These are phyloP conservation scores for Urocynchramus pylzowi DNA, from an alignment of 2,113 vertebrate species.

Conservation along the genomic window DNA sequence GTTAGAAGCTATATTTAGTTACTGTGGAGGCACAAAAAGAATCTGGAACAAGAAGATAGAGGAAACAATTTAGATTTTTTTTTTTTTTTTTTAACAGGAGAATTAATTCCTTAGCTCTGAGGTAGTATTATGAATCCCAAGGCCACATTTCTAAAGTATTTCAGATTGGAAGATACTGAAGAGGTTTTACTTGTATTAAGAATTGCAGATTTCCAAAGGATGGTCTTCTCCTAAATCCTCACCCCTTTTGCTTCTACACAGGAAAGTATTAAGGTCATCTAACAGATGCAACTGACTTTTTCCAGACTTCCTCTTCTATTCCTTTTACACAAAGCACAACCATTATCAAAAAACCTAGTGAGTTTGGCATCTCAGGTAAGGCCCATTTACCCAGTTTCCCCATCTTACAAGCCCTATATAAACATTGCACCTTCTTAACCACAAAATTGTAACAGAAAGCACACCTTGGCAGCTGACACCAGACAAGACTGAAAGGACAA, in stretches of 20 bases:
- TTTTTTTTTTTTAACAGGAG: neutral
- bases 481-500: neutral
- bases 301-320: neutral
- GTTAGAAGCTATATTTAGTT: neutral
- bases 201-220: neutral
- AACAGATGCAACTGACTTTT: neutral
- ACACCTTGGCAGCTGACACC: neutral
- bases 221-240: neutral
- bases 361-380: neutral
- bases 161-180: neutral
- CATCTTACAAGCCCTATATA: neutral
- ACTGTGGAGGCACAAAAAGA: neutral
- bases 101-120: neutral
- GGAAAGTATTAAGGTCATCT: neutral
- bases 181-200: neutral
- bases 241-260: neutral
- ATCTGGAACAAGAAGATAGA: neutral
- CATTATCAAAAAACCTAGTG: neutral
- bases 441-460: neutral
- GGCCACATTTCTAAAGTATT: neutral
- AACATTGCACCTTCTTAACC: neutral
- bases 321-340: neutral
- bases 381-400: neutral
- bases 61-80: neutral
- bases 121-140: neutral